Evolutionary conservation across 37 sponge, comb jelly and placozoan genomes (phyloP).

Genomic region (Lycopodina hypogea): DNA sequence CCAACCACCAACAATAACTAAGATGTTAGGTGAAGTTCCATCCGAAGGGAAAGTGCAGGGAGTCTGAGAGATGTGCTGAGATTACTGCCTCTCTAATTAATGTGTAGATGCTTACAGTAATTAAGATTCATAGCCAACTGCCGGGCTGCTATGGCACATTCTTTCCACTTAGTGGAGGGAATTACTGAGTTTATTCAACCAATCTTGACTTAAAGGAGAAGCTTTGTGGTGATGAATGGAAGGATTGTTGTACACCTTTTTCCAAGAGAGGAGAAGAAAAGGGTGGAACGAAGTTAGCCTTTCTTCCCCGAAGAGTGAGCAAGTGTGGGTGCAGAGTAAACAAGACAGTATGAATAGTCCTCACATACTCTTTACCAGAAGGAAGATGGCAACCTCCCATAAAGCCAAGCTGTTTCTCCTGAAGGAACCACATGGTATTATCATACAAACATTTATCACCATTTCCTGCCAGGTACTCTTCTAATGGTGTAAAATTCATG

Average conservation of each 20-base stretch:
- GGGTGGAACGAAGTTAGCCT: not conserved
- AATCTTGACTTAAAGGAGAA: conserved; percentile 5
- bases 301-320: not conserved
- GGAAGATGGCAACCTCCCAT: not conserved
- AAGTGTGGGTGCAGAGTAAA: not conserved
- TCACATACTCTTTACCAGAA: not conserved
- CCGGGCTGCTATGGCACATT: conserved; percentile 3
- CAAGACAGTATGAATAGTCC: not conserved
- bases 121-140: not conserved
- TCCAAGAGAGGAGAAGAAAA: not conserved
- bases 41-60: not conserved
- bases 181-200: not conserved
- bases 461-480: not conserved
- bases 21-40: not conserved
- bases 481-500: not conserved
- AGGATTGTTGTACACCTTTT: not conserved
- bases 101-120: not conserved
- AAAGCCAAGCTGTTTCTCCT: not conserved
- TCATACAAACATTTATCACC: not conserved
- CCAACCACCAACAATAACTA: not conserved
- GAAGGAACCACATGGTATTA: not conserved
- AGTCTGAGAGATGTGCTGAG: not conserved
- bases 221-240: not conserved
- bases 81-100: not conserved
- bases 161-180: not conserved